phyloP scores from a whole-genome alignment of 64 coral and sea anemone species.

The Stylophora pistillata region DNA sequence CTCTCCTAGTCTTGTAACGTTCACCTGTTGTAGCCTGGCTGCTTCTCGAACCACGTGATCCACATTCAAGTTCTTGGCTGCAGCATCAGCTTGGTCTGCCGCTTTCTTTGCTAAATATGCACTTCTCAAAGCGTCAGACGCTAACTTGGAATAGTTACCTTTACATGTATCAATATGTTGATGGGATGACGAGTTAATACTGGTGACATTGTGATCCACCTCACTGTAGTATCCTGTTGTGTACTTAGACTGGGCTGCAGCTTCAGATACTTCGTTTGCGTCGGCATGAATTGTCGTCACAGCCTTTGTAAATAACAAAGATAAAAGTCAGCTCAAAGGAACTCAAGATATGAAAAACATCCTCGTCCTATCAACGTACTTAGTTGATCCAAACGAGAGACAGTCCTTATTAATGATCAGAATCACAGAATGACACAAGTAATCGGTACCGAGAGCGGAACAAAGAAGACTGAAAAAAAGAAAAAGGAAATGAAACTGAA shows the following conservation, averaged over 20 bases:
- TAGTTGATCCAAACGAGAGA: too few species aligned
- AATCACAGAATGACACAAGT: too few species aligned
- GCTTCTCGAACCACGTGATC: constrained; percentile 48
- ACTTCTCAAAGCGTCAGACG: constrained; percentile 25
- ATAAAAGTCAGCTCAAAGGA: not conserved
- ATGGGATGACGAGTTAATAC: constrained; percentile 2
- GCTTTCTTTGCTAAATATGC: constrained; percentile 39
- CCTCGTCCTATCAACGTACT: not conserved
- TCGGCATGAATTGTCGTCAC: constrained; percentile 51
- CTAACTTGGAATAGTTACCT: constrained; percentile 56
- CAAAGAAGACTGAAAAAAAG: not conserved
- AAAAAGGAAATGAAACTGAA: not conserved
- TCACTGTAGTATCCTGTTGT: constrained; percentile 22
- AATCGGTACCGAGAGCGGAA: too few species aligned
- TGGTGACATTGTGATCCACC: constrained; percentile 31
- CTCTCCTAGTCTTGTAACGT: constrained; percentile 63
- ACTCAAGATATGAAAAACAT: not conserved
- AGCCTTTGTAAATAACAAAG: constrained; percentile 27
- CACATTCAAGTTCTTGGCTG: constrained; percentile 27
- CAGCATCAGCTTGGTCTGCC: constrained; percentile 42
- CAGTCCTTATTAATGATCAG: too few species aligned
- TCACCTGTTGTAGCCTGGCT: constrained; percentile 55
- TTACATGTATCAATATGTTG: constrained; percentile 40
- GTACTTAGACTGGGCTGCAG: constrained; percentile 35
- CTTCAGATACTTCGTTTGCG: constrained; percentile 44